A percentile compares a stretch with the other conserved stretches of the same genome.
Evolutionary conservation across 2,113 vertebrate genomes (phyloP).

Genomic region (Origma solitaria): DNA sequence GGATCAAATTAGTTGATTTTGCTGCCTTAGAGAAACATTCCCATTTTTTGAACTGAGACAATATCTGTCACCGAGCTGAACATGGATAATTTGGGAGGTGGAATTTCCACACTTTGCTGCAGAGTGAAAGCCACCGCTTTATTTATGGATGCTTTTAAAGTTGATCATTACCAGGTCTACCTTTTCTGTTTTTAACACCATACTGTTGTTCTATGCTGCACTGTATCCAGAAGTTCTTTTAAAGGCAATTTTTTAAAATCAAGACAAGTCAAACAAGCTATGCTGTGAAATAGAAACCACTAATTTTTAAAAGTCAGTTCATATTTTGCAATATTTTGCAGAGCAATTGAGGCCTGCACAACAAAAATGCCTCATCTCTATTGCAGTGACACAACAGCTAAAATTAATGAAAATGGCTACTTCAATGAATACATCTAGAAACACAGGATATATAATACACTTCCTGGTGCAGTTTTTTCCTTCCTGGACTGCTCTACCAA

Average conservation of each 20-base stretch:
- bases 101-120: not conserved
- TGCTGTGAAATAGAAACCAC: not conserved
- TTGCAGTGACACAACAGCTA: not conserved
- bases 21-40: not conserved
- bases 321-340: not conserved
- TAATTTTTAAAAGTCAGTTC: not conserved
- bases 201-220: not conserved
- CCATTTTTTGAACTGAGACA: not conserved
- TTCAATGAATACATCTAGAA: not conserved
- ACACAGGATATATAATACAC: not conserved
- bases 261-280: not conserved
- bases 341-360: not conserved
- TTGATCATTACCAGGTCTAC: not conserved
- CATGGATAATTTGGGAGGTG: not conserved
- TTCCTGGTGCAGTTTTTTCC: not conserved
- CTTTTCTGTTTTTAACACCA: not conserved
- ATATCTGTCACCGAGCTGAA: not conserved
- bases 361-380: not conserved
- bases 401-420: not conserved
- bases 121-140: not conserved
- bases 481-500: not conserved
- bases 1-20: not conserved
- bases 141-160: not conserved
- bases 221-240: not conserved
- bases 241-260: not conserved